phyloP scores from a whole-genome alignment of 2,888 invertebrate species.

The Lycocerus yunnanus region DNA sequence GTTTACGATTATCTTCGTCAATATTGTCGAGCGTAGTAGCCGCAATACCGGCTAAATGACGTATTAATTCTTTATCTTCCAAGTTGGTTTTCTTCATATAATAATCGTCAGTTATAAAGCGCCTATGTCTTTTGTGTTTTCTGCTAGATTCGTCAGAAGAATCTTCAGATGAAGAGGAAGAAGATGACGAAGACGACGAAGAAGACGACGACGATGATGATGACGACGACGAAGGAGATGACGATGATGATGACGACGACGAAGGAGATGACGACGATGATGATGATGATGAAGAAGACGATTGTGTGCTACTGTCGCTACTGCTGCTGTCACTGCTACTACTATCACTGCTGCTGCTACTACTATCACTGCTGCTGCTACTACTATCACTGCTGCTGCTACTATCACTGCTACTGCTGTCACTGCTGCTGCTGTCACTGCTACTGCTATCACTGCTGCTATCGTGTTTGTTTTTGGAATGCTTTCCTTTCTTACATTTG shows the following conservation, averaged over 20 bases:
- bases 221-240: too few species aligned
- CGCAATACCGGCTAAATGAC: conserved; percentile 57
- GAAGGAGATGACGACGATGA: background rate
- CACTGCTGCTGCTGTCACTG: background rate
- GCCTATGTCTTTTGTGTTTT: conserved; percentile 22
- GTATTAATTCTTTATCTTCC: conserved; percentile 43
- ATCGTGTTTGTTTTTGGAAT: conserved; percentile 9
- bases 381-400: background rate
- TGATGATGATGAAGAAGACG: background rate
- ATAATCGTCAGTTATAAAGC: conserved; percentile 30
- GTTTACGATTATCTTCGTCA: conserved; percentile 58
- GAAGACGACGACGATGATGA: background rate
- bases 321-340: background rate
- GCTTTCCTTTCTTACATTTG: conserved; percentile 17
- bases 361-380: background rate
- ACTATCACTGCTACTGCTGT: conserved; percentile 12
- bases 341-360: background rate
- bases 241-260: conserved; percentile 6
- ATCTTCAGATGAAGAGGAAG: conserved; percentile 14
- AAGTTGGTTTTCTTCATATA: conserved; percentile 40
- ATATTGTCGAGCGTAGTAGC: conserved; percentile 57
- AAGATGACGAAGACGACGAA: background rate
- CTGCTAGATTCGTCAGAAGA: conserved; percentile 16
- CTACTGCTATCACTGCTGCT: background rate
- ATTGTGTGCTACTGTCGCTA: background rate